Evolutionary conservation across 2,113 vertebrate species (phyloP).

Genomic region (Accipiter cooperii): DNA sequence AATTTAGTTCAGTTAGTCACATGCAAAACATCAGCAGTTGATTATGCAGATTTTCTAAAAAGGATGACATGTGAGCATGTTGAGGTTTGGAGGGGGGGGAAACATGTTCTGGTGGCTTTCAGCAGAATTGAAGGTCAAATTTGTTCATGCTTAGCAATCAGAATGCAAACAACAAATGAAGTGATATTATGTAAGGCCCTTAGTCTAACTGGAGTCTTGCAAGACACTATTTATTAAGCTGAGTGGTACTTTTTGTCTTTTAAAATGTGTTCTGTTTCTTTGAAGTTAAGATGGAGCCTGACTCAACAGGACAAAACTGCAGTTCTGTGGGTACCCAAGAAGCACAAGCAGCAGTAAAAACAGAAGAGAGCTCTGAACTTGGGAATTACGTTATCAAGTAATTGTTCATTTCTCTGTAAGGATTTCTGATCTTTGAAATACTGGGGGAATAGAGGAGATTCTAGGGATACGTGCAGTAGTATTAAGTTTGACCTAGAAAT

Average conservation of each 20-base stretch:
- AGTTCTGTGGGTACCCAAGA: constrained; percentile 63
- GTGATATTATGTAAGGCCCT: not conserved
- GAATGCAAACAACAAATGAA: not conserved
- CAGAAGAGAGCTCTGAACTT: constrained; percentile 85
- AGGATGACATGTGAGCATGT: not conserved
- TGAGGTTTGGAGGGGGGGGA: not conserved
- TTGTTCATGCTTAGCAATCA: not conserved
- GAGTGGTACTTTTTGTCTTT: not conserved
- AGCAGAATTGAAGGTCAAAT: not conserved
- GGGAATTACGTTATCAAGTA: constrained; percentile 88
- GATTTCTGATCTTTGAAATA: not conserved
- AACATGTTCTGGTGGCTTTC: not conserved
- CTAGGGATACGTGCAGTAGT: not conserved
- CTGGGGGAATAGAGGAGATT: not conserved
- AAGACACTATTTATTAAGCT: not conserved
- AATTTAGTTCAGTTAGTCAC: not conserved
- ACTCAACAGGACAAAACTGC: constrained; percentile 67
- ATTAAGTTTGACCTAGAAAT: not conserved
- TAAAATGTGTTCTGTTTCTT: constrained; percentile 54
- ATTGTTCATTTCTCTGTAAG: constrained; percentile 35
- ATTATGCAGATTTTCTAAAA: not conserved
- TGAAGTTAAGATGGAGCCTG: constrained; percentile 94
- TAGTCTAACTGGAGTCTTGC: not conserved
- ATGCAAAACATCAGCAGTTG: not conserved
- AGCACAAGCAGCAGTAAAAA: constrained; percentile 79